Base-by-base conservation (phyloP, 2,888 invertebrate genomes). In the Plebejus argus region DNA sequence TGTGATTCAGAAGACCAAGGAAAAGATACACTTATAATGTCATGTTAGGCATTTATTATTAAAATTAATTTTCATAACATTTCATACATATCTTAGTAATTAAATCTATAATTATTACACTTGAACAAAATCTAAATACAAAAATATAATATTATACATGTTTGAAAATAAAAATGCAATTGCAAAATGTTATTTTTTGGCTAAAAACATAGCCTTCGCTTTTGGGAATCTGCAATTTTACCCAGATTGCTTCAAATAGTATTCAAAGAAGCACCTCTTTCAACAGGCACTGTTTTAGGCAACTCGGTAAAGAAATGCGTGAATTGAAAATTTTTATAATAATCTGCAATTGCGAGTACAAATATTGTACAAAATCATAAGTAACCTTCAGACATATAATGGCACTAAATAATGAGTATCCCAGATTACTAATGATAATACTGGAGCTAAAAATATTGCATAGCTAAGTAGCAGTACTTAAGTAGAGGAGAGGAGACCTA, bases 1-100 rank as follows among this genome's bases (percentile, higher is more conserved):
- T 12, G 20, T 23, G 20, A 66, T 28, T 23, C 23, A 23, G 23
- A 10, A 23, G 12, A 8, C 12, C 5, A 33, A n/a, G 18, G 23
- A 20, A n/a, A 39, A 71, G 39, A n/a, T n/a, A 71, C n/a, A 20
- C n/a, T n/a, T n/a, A 20, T 20, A 70, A 28, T 70, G 35, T 71
- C 71, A 39, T 53, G 53, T 74, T 74, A 74, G 74, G 74, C 49
- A 74, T 74, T 74, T 74, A 74, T 72, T 72, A 72, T 74, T 74
- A 49, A 74, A 74, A 74, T 74, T 53, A 74, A 72, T 28, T 53
- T 74, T 74, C 53, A 28, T 74, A 49, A 74, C 49, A 49, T 74
- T 53, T 53, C 49, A 72, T 45, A 72, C 45, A 72, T 49, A 53
- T 49, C 28, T 45, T 74, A 74, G 28, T 74, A 72, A 72, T 72